Evolutionary conservation across 2,888 invertebrate species (phyloP), one percentile per base, ranked within the genome.

Genomic region (Ceramica pisi): DNA sequence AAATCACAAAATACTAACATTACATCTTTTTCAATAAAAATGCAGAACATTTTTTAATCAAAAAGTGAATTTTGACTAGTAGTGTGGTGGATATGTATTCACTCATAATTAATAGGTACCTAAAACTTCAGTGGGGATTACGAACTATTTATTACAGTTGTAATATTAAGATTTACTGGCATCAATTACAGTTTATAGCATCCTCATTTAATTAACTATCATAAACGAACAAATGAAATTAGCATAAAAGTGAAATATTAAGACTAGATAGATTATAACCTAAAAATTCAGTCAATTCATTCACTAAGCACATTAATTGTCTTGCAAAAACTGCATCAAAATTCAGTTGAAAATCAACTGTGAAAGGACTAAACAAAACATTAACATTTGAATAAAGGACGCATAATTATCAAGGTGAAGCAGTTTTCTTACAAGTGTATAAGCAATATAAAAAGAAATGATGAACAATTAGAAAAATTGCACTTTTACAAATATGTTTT

Each of bases 261-360:
- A 90, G 93, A 94, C 94, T 94, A 94, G 93, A 91, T 82, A 87
- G 78, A 88, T 87, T 89, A 89, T 87, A 90, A 92, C 87, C 90
- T 94, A 93, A 91, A 89, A 91, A 81, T 89, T 95, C 94, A 95
- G 94, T 94, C 93, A 90, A 89, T 86, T 91, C 90, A 90, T 90
- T 89, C 88, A 89, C 86, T 89, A 91, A 90, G 88, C 91, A 87
- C 82, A 83, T 86, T 85, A 86, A 85, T 84, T 80, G 67, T 69
- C 70, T 75, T 73, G 84, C 71, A 82, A 75, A 84, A 82, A 82
- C 70, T 80, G 83, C 81, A 75, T 82, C 62, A 71, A 75, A 51
- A 68, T 64, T 57, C 53, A 62, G 38, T 71, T 66, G 74, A 60
- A 68, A 56, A 48, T 61, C 48, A 71, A 68, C 66, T 19, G 35